Evolutionary conservation across 2,113 vertebrate genomes (phyloP), one percentile per base, ranked within the genome.

Genomic region (Potamarius usumacintae): DNA sequence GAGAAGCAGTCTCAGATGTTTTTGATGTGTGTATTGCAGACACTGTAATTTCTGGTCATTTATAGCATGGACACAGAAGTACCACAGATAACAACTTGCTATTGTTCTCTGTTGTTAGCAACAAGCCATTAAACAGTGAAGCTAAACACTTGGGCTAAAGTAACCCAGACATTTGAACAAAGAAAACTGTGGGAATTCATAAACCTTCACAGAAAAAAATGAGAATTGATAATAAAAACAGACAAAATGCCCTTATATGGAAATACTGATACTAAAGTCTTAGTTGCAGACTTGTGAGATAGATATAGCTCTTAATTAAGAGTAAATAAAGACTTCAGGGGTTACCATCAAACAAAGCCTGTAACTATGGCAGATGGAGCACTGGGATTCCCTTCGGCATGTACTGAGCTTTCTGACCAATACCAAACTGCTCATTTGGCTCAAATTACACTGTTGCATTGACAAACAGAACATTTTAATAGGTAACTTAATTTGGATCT

Each of bases 51-150:
- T 60, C 12, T 58, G 20, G 18, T 22, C 3, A 71, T 27, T 84
- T 55, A 9, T 67, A 67, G 27, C 34, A 30, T 18, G 52, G 15
- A 65, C 48, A 63, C n/a, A 50, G 7, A 76, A 22, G 58, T 42
- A 58, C 50, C 9, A 65, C 50, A 52, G 58, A 20, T 65, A 65
- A 72, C 27, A 69, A 11, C 18, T 57, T 30, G 20, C 30, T 86
- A 82, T 72, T 48, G 48, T 62, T 82, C 57, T 82, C 25, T 87
- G 86, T 87, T 89, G 89, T 89, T 89, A 87, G 86, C 58, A 89
- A 89, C 89, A 60, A 84, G 74, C 74, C 65, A 55, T 62, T 87
- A 89, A 87, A 89, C 80, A 86, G 6, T 76, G 57, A 50, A 52
- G 30, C 18, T 82, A 53, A 84, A 82, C 27, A 65, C 67, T 82